Evolutionary conservation across 2,113 vertebrate species (phyloP).

Genomic region (Cyanoderma ruficeps): DNA sequence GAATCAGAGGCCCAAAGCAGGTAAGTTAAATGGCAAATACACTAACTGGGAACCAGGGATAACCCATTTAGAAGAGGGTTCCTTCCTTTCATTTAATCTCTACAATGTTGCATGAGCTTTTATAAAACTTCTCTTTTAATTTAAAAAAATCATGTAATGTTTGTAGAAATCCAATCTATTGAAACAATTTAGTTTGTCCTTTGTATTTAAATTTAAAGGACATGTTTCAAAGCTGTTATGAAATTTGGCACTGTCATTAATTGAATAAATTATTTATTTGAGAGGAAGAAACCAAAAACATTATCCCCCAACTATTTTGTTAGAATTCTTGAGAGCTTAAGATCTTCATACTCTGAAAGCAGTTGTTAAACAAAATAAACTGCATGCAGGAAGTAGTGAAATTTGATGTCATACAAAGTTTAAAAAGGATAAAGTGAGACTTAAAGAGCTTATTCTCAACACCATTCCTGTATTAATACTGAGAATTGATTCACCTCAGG

Average conservation of each 20-base stretch:
- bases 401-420: not conserved
- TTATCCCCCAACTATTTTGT: not conserved
- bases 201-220: not conserved
- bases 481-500: not conserved
- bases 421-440: not conserved
- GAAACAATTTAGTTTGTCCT: not conserved
- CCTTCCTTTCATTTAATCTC: not conserved
- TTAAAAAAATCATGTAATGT: not conserved
- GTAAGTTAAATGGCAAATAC: not conserved
- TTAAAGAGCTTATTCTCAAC: not conserved
- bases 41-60: not conserved
- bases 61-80: not conserved
- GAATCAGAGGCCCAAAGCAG: not conserved
- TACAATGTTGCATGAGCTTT: not conserved
- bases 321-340: not conserved
- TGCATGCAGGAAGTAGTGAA: not conserved
- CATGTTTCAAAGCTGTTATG: not conserved
- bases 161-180: not conserved
- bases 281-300: not conserved
- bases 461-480: not conserved
- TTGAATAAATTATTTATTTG: not conserved
- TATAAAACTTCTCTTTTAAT: not conserved
- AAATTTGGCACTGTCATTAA: not conserved
- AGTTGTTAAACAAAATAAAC: conserved; percentile 9
- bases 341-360: not conserved